Evolutionary conservation across 2,888 invertebrate species (phyloP).

Genomic region (Dolomedes plantarius): DNA sequence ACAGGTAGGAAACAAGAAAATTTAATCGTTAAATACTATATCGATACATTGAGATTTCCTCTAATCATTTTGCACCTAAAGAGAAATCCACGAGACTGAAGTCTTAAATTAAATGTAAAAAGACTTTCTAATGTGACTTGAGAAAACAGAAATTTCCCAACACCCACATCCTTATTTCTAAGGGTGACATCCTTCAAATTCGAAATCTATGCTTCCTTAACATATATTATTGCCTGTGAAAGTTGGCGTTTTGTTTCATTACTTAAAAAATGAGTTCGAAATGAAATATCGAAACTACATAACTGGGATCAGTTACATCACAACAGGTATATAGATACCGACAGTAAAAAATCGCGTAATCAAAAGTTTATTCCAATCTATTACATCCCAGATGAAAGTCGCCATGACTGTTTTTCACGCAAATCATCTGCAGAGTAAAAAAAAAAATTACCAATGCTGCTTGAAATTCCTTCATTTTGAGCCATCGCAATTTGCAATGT

Average conservation of each 20-base stretch:
- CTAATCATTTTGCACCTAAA: no score
- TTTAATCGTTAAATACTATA: no score
- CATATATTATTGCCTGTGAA: conserved; percentile 70
- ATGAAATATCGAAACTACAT: conserved; percentile 56
- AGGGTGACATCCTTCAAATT: conserved; percentile 16
- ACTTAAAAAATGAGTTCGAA: conserved; percentile 46
- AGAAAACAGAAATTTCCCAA: background rate
- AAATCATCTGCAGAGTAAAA: background rate
- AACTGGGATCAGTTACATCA: conserved; percentile 58
- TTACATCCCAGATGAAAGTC: conserved; percentile 55
- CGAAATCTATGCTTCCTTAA: conserved; percentile 9
- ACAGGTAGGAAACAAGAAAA: no score
- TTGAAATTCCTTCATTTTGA: background rate
- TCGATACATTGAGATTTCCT: no score
- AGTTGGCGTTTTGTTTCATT: conserved; percentile 54
- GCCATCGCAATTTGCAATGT: background rate
- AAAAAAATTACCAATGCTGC: background rate
- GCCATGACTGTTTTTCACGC: background rate
- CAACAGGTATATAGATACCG: conserved; percentile 51
- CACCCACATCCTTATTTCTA: background rate
- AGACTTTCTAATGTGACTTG: background rate
- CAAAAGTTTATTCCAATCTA: conserved; percentile 44
- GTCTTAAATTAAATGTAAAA: no score
- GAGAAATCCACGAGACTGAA: no score
- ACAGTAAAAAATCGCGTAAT: conserved; percentile 58